These are phyloP conservation scores for Eupithecia dodoneata DNA, from an alignment of 2,888 invertebrate species.

Conservation along the genomic window DNA sequence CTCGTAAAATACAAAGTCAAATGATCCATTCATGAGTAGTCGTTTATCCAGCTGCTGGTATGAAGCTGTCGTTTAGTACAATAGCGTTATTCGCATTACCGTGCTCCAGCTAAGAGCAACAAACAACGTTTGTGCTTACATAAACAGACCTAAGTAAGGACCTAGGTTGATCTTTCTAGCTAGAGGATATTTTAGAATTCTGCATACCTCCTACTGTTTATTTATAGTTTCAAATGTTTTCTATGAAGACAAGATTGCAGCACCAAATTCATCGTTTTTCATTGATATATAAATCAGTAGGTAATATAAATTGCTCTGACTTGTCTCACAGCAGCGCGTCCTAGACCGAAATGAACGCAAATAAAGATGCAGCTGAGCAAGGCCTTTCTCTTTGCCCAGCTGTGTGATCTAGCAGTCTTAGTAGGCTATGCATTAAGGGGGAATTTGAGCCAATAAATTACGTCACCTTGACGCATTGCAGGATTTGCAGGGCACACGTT, in stretches of 20 bases:
- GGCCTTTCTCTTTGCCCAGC: not conserved
- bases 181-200: not conserved
- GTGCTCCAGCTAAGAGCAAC: constrained; percentile 37
- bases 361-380: not conserved
- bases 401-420: not conserved
- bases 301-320: not conserved
- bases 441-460: constrained; percentile 22
- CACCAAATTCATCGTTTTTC: not conserved
- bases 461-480: constrained; percentile 53
- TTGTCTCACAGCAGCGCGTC: not conserved
- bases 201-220: not conserved
- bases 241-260: not conserved
- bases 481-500: constrained; percentile 49
- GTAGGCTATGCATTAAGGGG: not conserved
- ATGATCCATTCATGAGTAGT: constrained; percentile 63
- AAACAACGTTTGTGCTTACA: constrained; percentile 29
- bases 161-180: constrained; percentile 4
- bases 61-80: constrained; percentile 47
- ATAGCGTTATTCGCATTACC: constrained; percentile 49
- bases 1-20: constrained; percentile 56
- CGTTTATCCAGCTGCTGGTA: constrained; percentile 49
- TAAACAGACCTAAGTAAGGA: constrained; percentile 19
- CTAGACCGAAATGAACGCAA: not conserved
- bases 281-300: not conserved
- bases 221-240: not conserved